These are phyloP conservation scores for Dendrophyllia cribrosa DNA, from an alignment of 64 coral and sea anemone genomes.

Conservation along the genomic window DNA sequence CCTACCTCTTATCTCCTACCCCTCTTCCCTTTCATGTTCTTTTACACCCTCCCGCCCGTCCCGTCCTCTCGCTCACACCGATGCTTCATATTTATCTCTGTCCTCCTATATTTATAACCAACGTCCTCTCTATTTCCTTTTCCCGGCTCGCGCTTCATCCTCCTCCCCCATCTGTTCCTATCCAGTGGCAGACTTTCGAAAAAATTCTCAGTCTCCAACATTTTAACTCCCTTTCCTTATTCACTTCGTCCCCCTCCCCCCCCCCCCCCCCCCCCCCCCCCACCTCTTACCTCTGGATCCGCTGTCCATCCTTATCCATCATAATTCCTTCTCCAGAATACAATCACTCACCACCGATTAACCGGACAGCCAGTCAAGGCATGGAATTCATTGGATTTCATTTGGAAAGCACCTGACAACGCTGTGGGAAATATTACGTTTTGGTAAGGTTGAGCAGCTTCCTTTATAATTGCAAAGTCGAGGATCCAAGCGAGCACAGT, in stretches of 20 bases:
- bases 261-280: background rate
- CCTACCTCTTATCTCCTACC: too few relatives aligned
- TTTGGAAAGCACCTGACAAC: constrained; percentile 52
- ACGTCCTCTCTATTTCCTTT: background rate
- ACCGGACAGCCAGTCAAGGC: background rate
- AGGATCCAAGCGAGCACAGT: too few relatives aligned
- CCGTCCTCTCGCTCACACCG: too few relatives aligned
- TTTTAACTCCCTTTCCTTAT: too few relatives aligned
- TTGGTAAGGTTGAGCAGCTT: constrained; percentile 21
- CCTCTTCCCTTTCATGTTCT: too few relatives aligned
- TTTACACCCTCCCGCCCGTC: too few relatives aligned
- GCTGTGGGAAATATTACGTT: constrained; percentile 65
- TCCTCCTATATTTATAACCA: too few relatives aligned
- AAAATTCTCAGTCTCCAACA: too few relatives aligned
- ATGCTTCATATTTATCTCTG: too few relatives aligned
- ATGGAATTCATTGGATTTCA: constrained; percentile 1
- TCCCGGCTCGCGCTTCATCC: too few relatives aligned
- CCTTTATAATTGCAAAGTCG: background rate
- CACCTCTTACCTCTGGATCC: background rate
- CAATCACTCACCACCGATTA: constrained; percentile 38
- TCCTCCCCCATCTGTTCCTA: too few relatives aligned
- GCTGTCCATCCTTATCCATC: background rate
- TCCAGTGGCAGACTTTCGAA: too few relatives aligned
- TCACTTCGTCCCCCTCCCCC: background rate
- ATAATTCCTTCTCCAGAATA: constrained; percentile 51